Evolutionary conservation across 2,888 invertebrate genomes (phyloP).

Genomic region (Rhynchonema sp.): DNA sequence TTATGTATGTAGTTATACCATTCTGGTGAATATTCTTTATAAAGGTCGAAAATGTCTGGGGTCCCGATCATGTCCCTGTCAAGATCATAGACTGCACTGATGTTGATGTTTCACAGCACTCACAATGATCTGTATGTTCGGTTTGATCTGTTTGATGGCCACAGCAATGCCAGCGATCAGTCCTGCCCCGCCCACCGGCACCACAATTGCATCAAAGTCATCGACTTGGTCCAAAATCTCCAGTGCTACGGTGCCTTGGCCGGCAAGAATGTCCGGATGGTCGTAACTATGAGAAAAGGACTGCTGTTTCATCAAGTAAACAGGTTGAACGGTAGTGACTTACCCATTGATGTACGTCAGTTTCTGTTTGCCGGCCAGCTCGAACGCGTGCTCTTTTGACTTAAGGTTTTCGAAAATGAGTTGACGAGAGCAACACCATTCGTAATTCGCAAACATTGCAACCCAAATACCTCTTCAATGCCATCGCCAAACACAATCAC

Average conservation of each 20-base stretch:
- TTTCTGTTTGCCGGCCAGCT: slow-evolving; percentile 47
- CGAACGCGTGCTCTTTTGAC: slow-evolving; percentile 58
- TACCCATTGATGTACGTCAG: slow-evolving; percentile 72
- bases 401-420: slow-evolving; percentile 11
- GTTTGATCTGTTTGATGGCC: slow-evolving; percentile 65
- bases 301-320: no score
- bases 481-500: slow-evolving; percentile 54
- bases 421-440: no score
- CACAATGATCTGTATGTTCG: slow-evolving; percentile 62
- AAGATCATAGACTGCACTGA: no score
- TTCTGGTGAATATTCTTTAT: no score
- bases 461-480: slow-evolving; percentile 12
- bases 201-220: slow-evolving; percentile 64
- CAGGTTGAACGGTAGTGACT: no score
- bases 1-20: no score
- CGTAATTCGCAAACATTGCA: no score
- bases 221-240: slow-evolving; percentile 77
- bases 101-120: no score
- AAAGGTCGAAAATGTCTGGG: no score
- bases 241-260: slow-evolving; percentile 77
- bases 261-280: slow-evolving; percentile 81
- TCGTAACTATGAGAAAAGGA: slow-evolving; percentile 81
- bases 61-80: no score
- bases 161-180: slow-evolving; percentile 72
- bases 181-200: slow-evolving; percentile 85